Percentiles rank a stretch among this genome's conserved stretches.
Conservation (phyloP, 2,797 vertebrate species). For the Enoplosus armatus region DNA sequence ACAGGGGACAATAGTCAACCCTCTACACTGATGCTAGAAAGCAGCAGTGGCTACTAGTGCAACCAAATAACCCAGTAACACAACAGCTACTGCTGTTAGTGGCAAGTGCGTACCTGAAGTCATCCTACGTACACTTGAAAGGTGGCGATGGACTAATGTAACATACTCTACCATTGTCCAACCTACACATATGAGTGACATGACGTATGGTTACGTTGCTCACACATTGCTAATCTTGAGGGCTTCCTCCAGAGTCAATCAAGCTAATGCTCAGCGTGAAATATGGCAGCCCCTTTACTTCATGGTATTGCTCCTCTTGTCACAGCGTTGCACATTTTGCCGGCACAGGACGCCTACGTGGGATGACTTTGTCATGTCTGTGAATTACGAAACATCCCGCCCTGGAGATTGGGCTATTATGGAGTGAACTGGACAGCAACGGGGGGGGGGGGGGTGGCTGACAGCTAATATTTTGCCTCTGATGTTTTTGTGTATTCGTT, state of each 20-base stretch:
- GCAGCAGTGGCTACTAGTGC: constrained; percentile 7
- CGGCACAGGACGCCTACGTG: too few species aligned
- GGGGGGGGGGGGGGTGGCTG: neutral
- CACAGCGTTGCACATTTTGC: too few species aligned
- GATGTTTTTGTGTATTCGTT: neutral
- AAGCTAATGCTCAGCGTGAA: too few species aligned
- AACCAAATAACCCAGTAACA: neutral
- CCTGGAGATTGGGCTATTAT: neutral
- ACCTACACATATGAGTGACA: neutral
- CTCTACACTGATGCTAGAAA: neutral
- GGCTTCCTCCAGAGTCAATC: too few species aligned
- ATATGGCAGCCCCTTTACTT: too few species aligned
- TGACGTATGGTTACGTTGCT: neutral
- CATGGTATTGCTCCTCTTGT: too few species aligned
- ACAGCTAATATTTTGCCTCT: neutral
- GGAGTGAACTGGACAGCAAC: neutral
- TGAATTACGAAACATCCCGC: neutral
- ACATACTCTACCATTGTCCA: neutral
- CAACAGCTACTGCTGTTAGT: neutral
- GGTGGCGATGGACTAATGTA: neutral
- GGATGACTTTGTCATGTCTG: neutral
- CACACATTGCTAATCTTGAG: neutral
- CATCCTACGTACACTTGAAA: neutral
- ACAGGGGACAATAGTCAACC: constrained; percentile 17
- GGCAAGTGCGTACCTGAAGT: neutral